phyloP scores from a whole-genome alignment of 1,140 invertebrate species.

The Pomacea maculata region DNA sequence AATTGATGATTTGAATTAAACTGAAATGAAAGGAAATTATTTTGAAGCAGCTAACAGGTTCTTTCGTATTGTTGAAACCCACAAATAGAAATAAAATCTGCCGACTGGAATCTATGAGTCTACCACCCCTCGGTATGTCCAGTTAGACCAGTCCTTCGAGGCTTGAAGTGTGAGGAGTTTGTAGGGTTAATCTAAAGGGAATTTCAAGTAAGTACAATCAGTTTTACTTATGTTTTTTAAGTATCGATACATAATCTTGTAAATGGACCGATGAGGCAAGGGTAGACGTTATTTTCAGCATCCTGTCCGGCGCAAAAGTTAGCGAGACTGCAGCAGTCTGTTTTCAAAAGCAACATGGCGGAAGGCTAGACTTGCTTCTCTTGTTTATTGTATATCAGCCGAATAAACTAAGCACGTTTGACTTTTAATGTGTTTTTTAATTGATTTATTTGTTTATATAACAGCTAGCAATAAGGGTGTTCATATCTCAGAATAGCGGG shows the following conservation, averaged over 20 bases:
- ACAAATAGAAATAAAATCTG: background rate
- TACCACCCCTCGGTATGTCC: background rate
- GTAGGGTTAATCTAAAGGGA: constrained; percentile 19
- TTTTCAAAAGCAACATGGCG: constrained; percentile 25
- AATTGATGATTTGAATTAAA: background rate
- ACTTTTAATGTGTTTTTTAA: background rate
- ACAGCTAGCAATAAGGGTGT: background rate
- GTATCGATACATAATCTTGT: background rate
- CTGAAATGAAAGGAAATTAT: background rate
- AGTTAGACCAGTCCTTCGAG: constrained; percentile 18
- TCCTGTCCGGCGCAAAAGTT: constrained; percentile 5
- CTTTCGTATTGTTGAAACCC: no score
- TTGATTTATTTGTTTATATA: background rate
- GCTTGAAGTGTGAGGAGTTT: constrained; percentile 13
- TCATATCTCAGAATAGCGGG: background rate
- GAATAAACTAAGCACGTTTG: background rate
- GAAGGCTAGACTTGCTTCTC: constrained; percentile 15
- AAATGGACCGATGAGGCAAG: background rate
- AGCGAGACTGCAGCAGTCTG: constrained; percentile 5
- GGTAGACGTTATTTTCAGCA: background rate
- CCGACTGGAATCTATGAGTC: background rate
- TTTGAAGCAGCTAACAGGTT: background rate
- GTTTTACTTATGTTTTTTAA: constrained; percentile 4
- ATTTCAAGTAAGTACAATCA: constrained; percentile 21
- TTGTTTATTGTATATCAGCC: constrained; percentile 13